A percentile compares a stretch with the other conserved stretches of the same genome.
phyloP scores from a whole-genome alignment of 2,888 invertebrate species.

The Melolontha melolontha region DNA sequence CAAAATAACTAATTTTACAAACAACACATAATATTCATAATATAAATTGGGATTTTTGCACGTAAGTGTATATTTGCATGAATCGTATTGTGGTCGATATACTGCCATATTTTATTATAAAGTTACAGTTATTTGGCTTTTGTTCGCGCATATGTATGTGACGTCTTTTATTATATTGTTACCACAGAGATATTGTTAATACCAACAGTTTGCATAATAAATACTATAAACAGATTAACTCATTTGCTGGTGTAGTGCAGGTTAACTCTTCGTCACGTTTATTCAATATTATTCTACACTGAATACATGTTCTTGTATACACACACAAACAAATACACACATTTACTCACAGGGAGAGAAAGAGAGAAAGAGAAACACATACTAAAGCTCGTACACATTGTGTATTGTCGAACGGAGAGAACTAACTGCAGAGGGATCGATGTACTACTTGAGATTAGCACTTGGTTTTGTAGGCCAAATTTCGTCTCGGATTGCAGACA shows the following conservation, averaged over 20 bases:
- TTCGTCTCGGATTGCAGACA: constrained; percentile 4
- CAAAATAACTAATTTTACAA: too few relatives aligned
- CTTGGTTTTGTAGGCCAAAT: constrained; percentile 18
- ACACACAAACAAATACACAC: too few relatives aligned
- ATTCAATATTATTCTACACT: neutral
- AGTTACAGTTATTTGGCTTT: neutral
- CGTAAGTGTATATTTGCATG: too few relatives aligned
- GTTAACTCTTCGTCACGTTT: constrained; percentile 17
- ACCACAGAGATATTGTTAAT: constrained; percentile 33
- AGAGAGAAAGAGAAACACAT: too few relatives aligned
- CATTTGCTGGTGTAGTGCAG: constrained; percentile 1
- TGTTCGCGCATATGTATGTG: neutral
- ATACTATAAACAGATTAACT: constrained; percentile 36
- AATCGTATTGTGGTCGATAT: too few relatives aligned
- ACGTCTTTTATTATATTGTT: constrained; percentile 20
- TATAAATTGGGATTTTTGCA: too few relatives aligned
- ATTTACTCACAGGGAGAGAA: too few relatives aligned
- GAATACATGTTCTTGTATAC: constrained; percentile 5
- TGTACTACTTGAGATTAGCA: constrained; percentile 21
- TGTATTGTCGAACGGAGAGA: neutral
- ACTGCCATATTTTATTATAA: too few relatives aligned
- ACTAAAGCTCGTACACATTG: too few relatives aligned
- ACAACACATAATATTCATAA: too few relatives aligned
- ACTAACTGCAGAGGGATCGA: constrained; percentile 27
- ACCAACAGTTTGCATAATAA: constrained; percentile 37